Base-by-base conservation (phyloP, 2,888 invertebrate species). In the Opisthograptis luteolata region DNA sequence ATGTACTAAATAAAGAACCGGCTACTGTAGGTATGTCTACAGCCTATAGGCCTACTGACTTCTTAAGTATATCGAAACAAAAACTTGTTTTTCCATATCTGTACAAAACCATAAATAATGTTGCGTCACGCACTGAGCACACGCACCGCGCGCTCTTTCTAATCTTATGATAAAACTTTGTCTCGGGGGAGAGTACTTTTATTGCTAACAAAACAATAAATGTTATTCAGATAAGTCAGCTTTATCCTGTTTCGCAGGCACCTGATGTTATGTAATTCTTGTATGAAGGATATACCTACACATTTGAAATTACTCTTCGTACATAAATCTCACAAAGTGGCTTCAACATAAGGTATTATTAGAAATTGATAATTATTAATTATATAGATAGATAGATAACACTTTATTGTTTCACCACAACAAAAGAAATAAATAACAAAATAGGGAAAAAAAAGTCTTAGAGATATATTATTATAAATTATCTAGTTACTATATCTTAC, bases 51-150 rank as follows among this genome's bases (percentile, higher is more conserved):
- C 15, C 5, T 3, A 24, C 27, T 6, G 6, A 27, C 20, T 25
- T 2, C n/a, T 3, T 12, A n/a, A n/a, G n/a, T n/a, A 17, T 25
- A 13, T 5, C 40, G 13, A 39, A 34, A 40, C 12, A 37, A 32
- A 60, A 58, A 58, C 34, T 62, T 62, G 53, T 63, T 63, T 61
- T 60, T 58, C 52, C 44, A 30, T 57, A 46, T 44, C 32, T 47
- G 52, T 47, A 54, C 47, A 53, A 42, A 61, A 52, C 51, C 40
- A 62, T 66, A 64, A 62, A 67, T 60, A 64, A 60, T 51, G 47
- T 60, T 49, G 45, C 47, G 62, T 64, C 67, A 70, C 69, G 63
- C 63, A 60, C 35, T 51, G 49, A 39, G 49, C 34, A 41, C 50
- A 49, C 41, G 50, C 48, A 50, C 47, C 55, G 51, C 51, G 49